Percentiles rank a stretch among this genome's conserved stretches.
Evolutionary conservation across 1,140 invertebrate genomes (phyloP).

Genomic region (Laupala kohalensis): DNA sequence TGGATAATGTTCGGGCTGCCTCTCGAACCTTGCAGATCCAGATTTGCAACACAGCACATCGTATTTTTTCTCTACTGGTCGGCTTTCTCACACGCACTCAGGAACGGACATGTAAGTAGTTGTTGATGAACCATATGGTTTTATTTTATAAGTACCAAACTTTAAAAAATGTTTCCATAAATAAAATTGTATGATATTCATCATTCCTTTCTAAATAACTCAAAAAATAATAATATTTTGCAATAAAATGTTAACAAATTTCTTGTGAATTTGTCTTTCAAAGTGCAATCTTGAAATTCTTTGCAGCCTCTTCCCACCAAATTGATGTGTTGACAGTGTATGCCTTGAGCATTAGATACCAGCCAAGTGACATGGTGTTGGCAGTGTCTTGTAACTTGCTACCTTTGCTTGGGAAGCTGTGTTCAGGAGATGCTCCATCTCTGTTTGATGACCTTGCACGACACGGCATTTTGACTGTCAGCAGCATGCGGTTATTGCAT

Average conservation of each 20-base stretch:
- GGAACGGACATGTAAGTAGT: neutral
- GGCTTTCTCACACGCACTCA: constrained; percentile 18
- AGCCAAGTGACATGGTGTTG: constrained; percentile 40
- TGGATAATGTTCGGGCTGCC: constrained; percentile 23
- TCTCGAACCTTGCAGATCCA: constrained; percentile 24
- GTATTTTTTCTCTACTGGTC: constrained; percentile 29
- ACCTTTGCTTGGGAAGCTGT: constrained; percentile 31
- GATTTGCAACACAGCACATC: constrained; percentile 31
- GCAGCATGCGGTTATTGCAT: constrained; percentile 35
- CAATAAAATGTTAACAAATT: no score
- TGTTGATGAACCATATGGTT: neutral
- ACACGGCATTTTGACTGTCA: constrained; percentile 21
- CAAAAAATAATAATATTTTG: no score
- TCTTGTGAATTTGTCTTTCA: no score
- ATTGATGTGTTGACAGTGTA: constrained; percentile 38
- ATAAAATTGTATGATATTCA: no score
- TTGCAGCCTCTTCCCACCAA: constrained; percentile 20
- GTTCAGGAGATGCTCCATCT: constrained; percentile 15
- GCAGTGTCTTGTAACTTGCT: constrained; percentile 42
- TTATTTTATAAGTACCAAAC: no score
- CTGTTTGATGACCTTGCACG: constrained; percentile 13
- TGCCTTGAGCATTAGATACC: constrained; percentile 41
- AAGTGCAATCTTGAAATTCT: neutral
- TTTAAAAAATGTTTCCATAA: no score
- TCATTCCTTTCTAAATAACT: no score